Evolutionary conservation across 2,888 invertebrate species (phyloP), one percentile per base, ranked within the genome.

Genomic region (Xestia rhomboidea): DNA sequence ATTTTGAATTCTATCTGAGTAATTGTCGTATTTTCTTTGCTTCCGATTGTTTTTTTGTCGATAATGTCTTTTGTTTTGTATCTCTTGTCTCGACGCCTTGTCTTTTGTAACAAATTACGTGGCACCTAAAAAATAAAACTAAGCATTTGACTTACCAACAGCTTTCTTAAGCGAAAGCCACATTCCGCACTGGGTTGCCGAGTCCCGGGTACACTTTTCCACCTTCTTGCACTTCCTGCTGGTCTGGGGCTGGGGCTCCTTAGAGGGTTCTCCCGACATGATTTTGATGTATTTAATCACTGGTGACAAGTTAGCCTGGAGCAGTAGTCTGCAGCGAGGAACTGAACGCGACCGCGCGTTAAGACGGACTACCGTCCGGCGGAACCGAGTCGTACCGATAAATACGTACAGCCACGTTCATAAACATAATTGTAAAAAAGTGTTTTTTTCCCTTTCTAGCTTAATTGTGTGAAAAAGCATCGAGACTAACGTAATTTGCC

Each of bases 81-180:
- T 13, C 6, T 13, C 10, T 34, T 51, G 49, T 3, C 24, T n/a
- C 21, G 18, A 5, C 27, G n/a, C n/a, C 2, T 38, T 13, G 68
- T 0, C 6, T 68, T 5, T 18, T 27, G 13, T 15, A 57, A 57
- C 0, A 27, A n/a, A 38, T 4, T 15, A 2, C 8, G 6, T 24
- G 4, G 4, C 4, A n/a, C 8, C 8, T 15, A n/a, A 24, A 15
- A 21, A 27, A 30, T 0, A 68, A 27, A 62, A 49, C 13, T 38
- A 27, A 57, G n/a, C 8, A 41, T 18, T 60, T 1, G 18, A 66
- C 76, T 57, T 27, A 76, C 76, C 76, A 3, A 76, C 27, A 13
- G 73, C 73, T 1, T 7, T 5, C 2, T 76, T 73, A 1, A 76
- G 24, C 13, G 66, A 46, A 24, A 76, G 38, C 76, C 76, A 76